A percentile compares a stretch with the other conserved stretches of the same genome.
phyloP scores from a whole-genome alignment of 2,797 vertebrate genomes.

The Okamejei kenojei region DNA sequence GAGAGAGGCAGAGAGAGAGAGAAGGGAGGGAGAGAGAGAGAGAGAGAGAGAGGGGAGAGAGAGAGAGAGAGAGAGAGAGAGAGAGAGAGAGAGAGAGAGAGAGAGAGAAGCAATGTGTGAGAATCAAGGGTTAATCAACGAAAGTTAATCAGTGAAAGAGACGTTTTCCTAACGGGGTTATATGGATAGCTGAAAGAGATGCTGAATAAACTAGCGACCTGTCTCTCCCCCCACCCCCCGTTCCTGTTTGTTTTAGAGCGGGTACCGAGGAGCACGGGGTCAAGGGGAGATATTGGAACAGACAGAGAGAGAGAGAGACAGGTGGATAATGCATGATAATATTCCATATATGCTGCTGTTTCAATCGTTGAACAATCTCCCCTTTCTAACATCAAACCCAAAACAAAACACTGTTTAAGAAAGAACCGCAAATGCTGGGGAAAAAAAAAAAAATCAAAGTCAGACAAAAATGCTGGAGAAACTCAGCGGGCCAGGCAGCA shows the following conservation, averaged over 20 bases:
- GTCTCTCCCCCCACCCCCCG: neutral
- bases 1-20: neutral
- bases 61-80: too few relatives aligned
- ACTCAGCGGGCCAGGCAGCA: too few relatives aligned
- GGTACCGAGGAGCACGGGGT: neutral
- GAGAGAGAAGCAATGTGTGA: neutral
- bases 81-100: too few relatives aligned
- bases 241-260: neutral
- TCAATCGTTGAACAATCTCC: neutral
- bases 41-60: too few relatives aligned
- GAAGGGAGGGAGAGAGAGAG: neutral
- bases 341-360: neutral
- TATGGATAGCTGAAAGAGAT: neutral
- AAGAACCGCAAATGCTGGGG: too few relatives aligned
- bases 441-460: neutral
- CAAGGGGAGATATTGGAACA: neutral
- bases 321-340: neutral
- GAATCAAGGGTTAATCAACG: too few relatives aligned
- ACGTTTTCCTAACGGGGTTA: neutral
- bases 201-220: neutral
- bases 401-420: too few relatives aligned
- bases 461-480: too few relatives aligned
- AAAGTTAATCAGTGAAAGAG: neutral
- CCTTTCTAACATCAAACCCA: too few relatives aligned
- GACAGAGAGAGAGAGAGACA: neutral